Base-by-base conservation (phyloP, 1,140 invertebrate genomes). In the Drosophila nigromelanica region DNA sequence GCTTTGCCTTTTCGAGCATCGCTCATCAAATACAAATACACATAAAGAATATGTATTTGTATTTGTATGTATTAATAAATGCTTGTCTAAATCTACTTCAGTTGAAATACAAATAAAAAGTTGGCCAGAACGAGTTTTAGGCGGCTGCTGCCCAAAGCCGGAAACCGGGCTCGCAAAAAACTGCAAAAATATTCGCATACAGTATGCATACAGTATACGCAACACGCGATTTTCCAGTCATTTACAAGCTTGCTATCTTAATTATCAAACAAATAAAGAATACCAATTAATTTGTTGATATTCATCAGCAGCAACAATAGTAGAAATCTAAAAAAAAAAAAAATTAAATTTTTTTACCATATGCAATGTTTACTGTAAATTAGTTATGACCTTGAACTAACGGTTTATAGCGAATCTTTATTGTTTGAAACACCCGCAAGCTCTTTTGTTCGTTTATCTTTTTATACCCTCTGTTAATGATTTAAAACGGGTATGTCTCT, bases 371-470 rank as follows among this genome's bases (percentile, higher is more conserved):
- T 42, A 73, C 64, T 66, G 78, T 61, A 73, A 43, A 66, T 86
- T 54, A 63, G 64, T 67, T 51, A n/a, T 27, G 82, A 78, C 82
- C 82, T 86, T 86, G 82, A 63, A 73, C 60, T 78, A 87, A 86
- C 81, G 71, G 81, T 74, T 62, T 47, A 37, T 51, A 48, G 35
- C 54, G 50, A 67, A 73, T 68, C 64, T 55, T 14, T 67, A 68
- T 63, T 45, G 30, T 37, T 24, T 21, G 35, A 27, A 59, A 52
- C 39, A 11, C 11, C 6, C 33, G 8, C 33, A 10, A 2, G 33
- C 8, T 35, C 10, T 35, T 35, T 45, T 10, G 27, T 24, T 18
- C 35, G 18, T 51, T 39, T 35, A 56, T 12, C 54, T 42, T 39
- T 42, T 14, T 12, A 24, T 56, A 15, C 54, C n/a, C 35, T 42